Conservation (phyloP, 2,888 invertebrate species). For the Sphaerophoria rueppellii region DNA sequence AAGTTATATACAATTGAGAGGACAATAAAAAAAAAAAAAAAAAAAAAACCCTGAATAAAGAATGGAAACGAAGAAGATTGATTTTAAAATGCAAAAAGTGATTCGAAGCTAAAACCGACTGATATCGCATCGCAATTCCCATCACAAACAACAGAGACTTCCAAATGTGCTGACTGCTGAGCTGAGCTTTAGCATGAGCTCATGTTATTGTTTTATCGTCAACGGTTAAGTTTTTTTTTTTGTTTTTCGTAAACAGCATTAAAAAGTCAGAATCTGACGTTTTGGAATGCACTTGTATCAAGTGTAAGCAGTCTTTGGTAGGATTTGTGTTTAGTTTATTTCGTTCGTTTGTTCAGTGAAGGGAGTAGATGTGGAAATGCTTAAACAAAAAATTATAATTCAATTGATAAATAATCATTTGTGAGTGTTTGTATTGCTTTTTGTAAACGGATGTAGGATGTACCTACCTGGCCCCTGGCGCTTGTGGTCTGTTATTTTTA, state of each 20-base stretch:
- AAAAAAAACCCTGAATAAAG: conserved; percentile 12
- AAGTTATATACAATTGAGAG: conserved; percentile 37
- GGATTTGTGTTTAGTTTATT: background rate
- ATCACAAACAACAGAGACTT: conserved; percentile 29
- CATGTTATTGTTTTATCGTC: background rate
- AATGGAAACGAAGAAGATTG: conserved; percentile 29
- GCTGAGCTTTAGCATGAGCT: background rate
- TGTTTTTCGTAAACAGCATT: conserved; percentile 12
- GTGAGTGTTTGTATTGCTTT: background rate
- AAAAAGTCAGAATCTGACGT: conserved; percentile 19
- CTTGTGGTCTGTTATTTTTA: background rate
- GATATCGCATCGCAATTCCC: conserved; percentile 51
- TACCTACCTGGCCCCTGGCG: background rate
- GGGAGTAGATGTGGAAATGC: conserved; percentile 5
- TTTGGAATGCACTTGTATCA: background rate
- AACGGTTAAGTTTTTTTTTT: conserved; percentile 22
- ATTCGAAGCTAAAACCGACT: conserved; percentile 40
- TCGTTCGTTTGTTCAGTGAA: conserved; percentile 8
- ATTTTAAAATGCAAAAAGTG: conserved; percentile 65
- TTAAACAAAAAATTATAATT: conserved; percentile 3
- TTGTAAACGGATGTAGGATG: conserved; percentile 1
- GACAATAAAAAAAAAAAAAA: conserved; percentile 32
- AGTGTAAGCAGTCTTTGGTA: conserved; percentile 6
- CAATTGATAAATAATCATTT: background rate
- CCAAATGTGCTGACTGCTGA: conserved; percentile 21